Conservation (phyloP, 2,888 invertebrate species). For the Cheilosia vernalis region DNA sequence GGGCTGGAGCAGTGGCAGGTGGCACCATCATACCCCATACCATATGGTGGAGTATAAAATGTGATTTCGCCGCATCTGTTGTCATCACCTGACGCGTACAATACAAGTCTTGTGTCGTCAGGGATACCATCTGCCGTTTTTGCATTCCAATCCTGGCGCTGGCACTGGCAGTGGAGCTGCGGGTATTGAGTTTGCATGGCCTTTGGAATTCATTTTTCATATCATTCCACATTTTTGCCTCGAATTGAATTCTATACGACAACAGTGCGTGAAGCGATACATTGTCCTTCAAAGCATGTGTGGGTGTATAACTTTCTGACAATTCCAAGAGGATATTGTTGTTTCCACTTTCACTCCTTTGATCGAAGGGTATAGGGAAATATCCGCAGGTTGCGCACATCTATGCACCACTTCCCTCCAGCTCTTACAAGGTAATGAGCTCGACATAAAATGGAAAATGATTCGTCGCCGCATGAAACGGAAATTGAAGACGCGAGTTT, state of each 20-base stretch:
- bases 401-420: background rate
- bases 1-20: background rate
- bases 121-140: background rate
- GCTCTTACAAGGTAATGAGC: background rate
- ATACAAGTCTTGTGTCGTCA: constrained; percentile 13
- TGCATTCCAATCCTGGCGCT: background rate
- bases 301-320: background rate
- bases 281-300: background rate
- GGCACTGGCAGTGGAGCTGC: background rate
- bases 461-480: background rate
- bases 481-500: background rate
- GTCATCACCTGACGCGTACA: constrained; percentile 25
- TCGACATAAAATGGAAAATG: background rate
- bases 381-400: constrained; percentile 4
- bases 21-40: no score
- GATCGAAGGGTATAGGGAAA: constrained; percentile 2
- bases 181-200: no score
- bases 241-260: constrained; percentile 19
- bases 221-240: background rate
- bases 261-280: background rate
- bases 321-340: background rate
- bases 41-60: constrained; percentile 13
- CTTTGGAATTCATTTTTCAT: constrained; percentile 9
- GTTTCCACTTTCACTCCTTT: background rate
- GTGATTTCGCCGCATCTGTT: constrained; percentile 27